Conservation (phyloP, 2,113 vertebrate species). For the Apeltes quadracus region DNA sequence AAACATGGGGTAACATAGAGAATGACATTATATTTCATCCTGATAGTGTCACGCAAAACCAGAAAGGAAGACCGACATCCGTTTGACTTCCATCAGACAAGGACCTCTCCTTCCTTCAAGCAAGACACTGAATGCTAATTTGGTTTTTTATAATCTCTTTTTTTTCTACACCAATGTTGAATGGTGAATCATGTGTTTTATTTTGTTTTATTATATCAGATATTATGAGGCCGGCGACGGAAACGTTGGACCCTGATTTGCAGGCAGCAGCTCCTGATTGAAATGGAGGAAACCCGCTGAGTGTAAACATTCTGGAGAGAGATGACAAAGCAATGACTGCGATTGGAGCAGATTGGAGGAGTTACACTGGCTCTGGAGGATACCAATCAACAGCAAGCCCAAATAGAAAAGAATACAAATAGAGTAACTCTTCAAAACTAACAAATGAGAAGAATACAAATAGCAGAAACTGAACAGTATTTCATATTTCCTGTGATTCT, state of each 20-base stretch:
- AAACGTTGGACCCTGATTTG: conserved; percentile 36
- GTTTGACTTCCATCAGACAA: neutral
- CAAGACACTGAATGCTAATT: neutral
- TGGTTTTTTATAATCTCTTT: neutral
- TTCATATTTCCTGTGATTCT: neutral
- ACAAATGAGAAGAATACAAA: neutral
- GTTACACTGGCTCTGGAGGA: conserved; percentile 28
- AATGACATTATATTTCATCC: neutral
- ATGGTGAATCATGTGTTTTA: neutral
- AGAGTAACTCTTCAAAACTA: neutral
- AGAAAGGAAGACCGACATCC: neutral
- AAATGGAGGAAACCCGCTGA: conserved; percentile 50
- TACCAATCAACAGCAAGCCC: conserved; percentile 44
- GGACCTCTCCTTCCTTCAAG: neutral
- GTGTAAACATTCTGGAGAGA: conserved; percentile 46
- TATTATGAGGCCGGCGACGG: conserved; percentile 13
- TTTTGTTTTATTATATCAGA: conserved; percentile 9
- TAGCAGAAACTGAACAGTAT: neutral
- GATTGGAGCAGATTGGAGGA: conserved; percentile 46
- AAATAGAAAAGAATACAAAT: conserved; percentile 18
- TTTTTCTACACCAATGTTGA: neutral
- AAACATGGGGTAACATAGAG: neutral
- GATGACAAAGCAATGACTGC: conserved; percentile 45
- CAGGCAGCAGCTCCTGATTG: conserved; percentile 44
- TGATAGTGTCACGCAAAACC: neutral